A percentile compares a stretch with the other conserved stretches of the same genome.
phyloP scores from a whole-genome alignment of 1,140 invertebrate species.

The Euglossa dilemma region DNA sequence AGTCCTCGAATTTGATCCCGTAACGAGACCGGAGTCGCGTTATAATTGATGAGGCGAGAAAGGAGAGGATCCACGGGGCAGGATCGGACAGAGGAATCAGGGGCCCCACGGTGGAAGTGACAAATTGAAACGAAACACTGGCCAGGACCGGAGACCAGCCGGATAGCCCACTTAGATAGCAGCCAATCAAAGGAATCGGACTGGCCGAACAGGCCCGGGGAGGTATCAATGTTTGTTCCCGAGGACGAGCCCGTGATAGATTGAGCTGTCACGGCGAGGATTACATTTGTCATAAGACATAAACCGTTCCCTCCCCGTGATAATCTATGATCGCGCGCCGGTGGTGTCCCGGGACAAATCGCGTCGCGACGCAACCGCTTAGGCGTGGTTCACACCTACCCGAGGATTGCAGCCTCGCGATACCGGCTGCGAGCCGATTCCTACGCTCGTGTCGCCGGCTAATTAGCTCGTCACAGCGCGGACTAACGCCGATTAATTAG shows the following conservation, averaged over 20 bases:
- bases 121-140: constrained; percentile 32
- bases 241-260: constrained; percentile 43
- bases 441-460: neutral
- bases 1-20: neutral
- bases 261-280: constrained; percentile 71
- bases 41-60: neutral
- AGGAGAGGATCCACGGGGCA: neutral
- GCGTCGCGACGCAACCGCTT: neutral
- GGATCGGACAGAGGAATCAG: neutral
- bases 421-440: neutral
- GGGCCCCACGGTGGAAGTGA: constrained; percentile 5
- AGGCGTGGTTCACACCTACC: constrained; percentile 45
- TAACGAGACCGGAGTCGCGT: neutral
- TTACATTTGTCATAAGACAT: constrained; percentile 73
- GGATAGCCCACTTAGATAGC: constrained; percentile 50
- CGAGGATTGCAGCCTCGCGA: neutral
- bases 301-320: constrained; percentile 49
- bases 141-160: neutral
- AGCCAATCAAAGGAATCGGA: constrained; percentile 50
- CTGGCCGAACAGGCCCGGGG: constrained; percentile 16
- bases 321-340: constrained; percentile 63
- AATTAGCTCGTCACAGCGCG: neutral
- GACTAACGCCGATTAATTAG: neutral
- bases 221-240: constrained; percentile 55
- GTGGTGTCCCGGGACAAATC: constrained; percentile 27